Base-by-base conservation (phyloP, 2,888 invertebrate species). In the Apamea anceps region DNA sequence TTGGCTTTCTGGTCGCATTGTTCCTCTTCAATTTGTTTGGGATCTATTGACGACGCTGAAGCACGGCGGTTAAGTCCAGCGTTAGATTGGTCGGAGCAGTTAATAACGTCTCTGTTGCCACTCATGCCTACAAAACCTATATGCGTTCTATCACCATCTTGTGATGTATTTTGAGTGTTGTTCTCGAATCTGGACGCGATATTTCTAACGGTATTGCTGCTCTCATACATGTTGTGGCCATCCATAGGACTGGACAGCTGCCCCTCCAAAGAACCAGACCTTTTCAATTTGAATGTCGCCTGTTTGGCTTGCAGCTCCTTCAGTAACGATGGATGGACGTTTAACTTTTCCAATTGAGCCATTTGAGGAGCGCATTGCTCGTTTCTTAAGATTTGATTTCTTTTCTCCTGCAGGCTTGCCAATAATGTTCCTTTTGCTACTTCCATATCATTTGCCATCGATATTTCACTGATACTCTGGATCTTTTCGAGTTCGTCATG, bases 251-350 rank as follows among this genome's bases (percentile, higher is more conserved):
- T 93, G 4, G 95, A 95, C 18, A 96, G 91, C 79, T 96, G 96
- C 5, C 94, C 94, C 87, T 95, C 97, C 57, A 93, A 86, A 25
- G 95, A 95, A 57, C 94, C 95, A 51, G 95, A 94, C 74, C 96
- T 93, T 89, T 96, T 96, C 76, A 95, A 92, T 90, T 94, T 96
- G 82, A 96, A 92, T 78, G 94, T 97, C 94, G 96, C 98, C 95
- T 98, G 98, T 93, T 98, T 98, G 0, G 98, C 98, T 94, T 99
- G 98, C 57, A 99, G 93, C 93, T 99, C 99, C 90, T 98, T 97
- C 25, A 99, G 93, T 98, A 98, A 98, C 21, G 79, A 91, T 75
- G 89, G 93, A 54, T 94, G 88, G 18, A 90, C 92, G n/a, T 92
- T 93, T 62, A 91, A 90, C 28, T 90, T 91, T 85, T 97, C 96